A percentile compares a stretch with the other conserved stretches of the same genome.
Evolutionary conservation across 2,113 vertebrate species (phyloP).

Genomic region (Brachirus orientalis): DNA sequence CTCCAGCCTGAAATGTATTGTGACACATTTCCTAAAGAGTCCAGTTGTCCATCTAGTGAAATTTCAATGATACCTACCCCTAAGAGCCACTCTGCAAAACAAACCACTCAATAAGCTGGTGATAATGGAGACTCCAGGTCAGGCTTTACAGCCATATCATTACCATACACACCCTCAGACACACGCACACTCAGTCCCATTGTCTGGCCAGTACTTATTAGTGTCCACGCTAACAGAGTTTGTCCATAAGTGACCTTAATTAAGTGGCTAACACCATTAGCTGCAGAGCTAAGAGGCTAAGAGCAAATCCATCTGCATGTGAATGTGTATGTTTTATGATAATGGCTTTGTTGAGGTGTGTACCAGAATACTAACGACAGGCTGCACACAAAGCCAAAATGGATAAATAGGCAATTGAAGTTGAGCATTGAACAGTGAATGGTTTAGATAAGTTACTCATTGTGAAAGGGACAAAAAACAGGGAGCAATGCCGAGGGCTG

Average conservation of each 20-base stretch:
- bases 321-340: conserved; percentile 78
- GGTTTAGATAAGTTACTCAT: conserved; percentile 81
- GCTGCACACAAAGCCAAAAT: conserved; percentile 50
- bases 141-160: conserved; percentile 77
- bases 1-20: conserved; percentile 58
- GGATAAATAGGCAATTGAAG: conserved; percentile 73
- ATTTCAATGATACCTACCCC: conserved; percentile 74
- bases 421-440: conserved; percentile 61
- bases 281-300: conserved; percentile 72
- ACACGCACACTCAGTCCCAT: conserved; percentile 51
- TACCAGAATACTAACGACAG: conserved; percentile 72
- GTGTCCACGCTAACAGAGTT: conserved; percentile 75
- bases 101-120: conserved; percentile 80
- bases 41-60: conserved; percentile 68
- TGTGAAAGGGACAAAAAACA: conserved; percentile 74
- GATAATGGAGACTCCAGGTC: conserved; percentile 78
- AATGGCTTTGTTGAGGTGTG: conserved; percentile 77
- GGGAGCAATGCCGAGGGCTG: conserved; percentile 60
- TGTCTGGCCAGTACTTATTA: conserved; percentile 76
- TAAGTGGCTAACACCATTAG: conserved; percentile 80
- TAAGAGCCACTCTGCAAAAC: conserved; percentile 79
- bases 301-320: conserved; percentile 78
- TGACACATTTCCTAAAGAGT: conserved; percentile 71
- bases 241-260: conserved; percentile 82
- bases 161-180: conserved; percentile 62